phyloP scores from a whole-genome alignment of 2,888 invertebrate species.

The Aleiodes leptofemur region DNA sequence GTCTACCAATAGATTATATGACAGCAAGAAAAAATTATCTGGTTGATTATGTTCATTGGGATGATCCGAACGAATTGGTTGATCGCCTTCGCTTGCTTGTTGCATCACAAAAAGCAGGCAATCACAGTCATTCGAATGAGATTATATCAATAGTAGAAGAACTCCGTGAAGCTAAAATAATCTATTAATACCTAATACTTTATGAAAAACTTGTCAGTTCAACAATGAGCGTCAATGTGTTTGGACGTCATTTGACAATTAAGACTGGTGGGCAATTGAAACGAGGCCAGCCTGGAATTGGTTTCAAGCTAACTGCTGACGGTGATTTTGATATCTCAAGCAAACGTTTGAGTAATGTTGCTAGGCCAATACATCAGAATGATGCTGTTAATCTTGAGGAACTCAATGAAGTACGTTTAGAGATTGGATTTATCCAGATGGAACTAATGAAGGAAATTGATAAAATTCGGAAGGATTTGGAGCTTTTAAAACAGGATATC shows the following conservation, averaged over 20 bases:
- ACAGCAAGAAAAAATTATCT: no score
- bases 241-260: constrained; percentile 35
- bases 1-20: background rate
- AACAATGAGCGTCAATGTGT: background rate
- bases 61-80: no score
- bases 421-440: no score
- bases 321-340: background rate
- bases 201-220: background rate
- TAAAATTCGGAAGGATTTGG: background rate
- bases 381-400: background rate
- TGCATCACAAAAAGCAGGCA: no score
- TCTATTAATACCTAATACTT: background rate
- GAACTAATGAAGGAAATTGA: background rate
- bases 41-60: no score
- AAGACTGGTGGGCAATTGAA: background rate
- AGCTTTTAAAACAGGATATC: no score
- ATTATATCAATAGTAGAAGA: no score
- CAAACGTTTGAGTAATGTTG: background rate
- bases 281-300: no score
- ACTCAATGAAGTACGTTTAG: background rate
- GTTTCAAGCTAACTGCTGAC: no score
- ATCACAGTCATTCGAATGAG: no score
- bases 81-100: no score
- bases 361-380: background rate
- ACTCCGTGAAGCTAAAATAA: no score